Base-by-base conservation (phyloP, 2,113 vertebrate genomes). In the Eudorcas thomsonii region DNA sequence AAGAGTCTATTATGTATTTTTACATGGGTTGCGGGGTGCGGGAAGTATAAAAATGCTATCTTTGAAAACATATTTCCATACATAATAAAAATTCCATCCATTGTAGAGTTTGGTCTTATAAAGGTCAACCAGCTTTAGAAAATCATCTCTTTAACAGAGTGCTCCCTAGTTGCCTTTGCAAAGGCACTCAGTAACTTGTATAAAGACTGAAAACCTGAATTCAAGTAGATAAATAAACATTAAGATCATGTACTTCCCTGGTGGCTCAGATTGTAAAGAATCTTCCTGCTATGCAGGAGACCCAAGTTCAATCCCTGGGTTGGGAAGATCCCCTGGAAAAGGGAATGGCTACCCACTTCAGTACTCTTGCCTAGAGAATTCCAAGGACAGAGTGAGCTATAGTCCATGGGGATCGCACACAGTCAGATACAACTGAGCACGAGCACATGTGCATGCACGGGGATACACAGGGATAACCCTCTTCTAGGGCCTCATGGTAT, bases 371-470 rank as follows among this genome's bases (percentile, higher is more conserved):
- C 71, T 77, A 12, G 71, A 77, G 71, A 43, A 77, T 43, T 14
- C 36, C 71, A 77, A 43, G 36, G 36, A 43, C 71, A 77, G 36
- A 77, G 71, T 26, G 23, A 3, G 23, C 71, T 77, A 25, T 39
- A 43, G 71, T 77, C 71, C 23, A 43, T 7, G 39, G 39, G 71
- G 39, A 23, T 26, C 6, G 0, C 12, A 43, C 6, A 43, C 21
- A 26, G 21, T 77, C 11, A 33, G 71, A 77, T 23, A 26, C 6
- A 3, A 77, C 23, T 77, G 23, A 77, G 71, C 71, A 43, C 7
- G 23, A 26, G 39, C 71, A 43, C 0, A 3, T 6, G 5, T 43
- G 71, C 71, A 14, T 25, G n/a, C n/a, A 23, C 0, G 19, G 10
- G 36, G 36, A 13, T 25, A 74, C 23, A 25, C 4, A 45, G 13